Conservation (phyloP, 2,797 vertebrate species). For the Sebastiscus tertius region DNA sequence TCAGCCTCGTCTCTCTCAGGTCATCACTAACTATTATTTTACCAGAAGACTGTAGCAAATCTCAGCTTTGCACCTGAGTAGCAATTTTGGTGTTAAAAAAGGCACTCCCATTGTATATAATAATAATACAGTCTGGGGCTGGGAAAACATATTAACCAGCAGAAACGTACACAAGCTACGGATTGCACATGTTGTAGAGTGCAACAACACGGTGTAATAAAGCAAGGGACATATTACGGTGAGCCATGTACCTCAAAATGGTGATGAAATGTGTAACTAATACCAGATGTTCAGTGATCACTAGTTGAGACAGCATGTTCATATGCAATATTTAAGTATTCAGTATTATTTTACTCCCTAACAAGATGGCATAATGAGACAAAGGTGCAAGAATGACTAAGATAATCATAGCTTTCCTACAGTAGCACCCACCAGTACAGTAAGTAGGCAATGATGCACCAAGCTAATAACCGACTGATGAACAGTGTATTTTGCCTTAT, state of each 20-base stretch:
- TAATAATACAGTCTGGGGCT: slow-evolving; percentile 18
- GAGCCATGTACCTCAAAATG: slow-evolving; percentile 73
- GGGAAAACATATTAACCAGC: not conserved
- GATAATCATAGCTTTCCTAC: not conserved
- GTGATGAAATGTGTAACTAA: slow-evolving; percentile 64
- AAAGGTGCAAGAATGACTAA: not conserved
- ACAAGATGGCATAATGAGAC: not conserved
- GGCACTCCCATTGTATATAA: slow-evolving; percentile 29
- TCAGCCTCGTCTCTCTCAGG: not conserved
- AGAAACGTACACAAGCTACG: slow-evolving; percentile 15
- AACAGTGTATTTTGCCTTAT: not conserved
- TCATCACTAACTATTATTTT: slow-evolving; percentile 3
- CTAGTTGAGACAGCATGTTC: not conserved
- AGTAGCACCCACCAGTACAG: not conserved
- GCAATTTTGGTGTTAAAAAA: slow-evolving; percentile 16
- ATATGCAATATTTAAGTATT: not conserved
- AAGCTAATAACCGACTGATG: not conserved
- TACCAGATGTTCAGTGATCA: slow-evolving; percentile 43
- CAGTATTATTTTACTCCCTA: not conserved
- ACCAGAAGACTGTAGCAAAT: not conserved
- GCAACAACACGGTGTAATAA: slow-evolving; percentile 20
- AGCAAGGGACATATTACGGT: slow-evolving; percentile 30
- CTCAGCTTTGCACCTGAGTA: slow-evolving; percentile 11
- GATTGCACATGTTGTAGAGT: slow-evolving; percentile 14
- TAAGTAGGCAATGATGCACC: slow-evolving; percentile 4